These are phyloP conservation scores for Enteromius radiatus DNA, from an alignment of 2,797 vertebrate species.

Conservation along the genomic window DNA sequence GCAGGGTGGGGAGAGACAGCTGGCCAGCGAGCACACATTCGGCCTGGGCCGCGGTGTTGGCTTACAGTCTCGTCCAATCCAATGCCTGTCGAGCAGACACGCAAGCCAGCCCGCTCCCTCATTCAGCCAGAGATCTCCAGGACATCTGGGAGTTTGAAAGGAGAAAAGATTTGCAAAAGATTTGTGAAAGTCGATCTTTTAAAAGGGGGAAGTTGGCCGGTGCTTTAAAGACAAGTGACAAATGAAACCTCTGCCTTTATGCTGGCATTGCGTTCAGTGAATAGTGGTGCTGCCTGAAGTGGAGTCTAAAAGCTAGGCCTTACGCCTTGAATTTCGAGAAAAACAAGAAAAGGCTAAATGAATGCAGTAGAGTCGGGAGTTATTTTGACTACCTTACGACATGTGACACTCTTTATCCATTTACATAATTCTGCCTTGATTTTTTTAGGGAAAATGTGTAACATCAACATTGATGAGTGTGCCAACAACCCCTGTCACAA, in stretches of 20 bases:
- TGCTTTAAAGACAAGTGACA: conserved; percentile 71
- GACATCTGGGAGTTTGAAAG: conserved; percentile 67
- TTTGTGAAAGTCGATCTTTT: conserved; percentile 86
- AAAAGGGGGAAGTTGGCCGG: conserved; percentile 75
- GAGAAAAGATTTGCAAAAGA: conserved; percentile 82
- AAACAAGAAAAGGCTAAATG: conserved; percentile 1
- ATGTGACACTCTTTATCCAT: neutral
- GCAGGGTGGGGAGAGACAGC: conserved; percentile 72
- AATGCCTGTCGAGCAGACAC: conserved; percentile 72
- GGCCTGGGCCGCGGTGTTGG: conserved; percentile 73
- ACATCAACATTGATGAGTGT: conserved; percentile 92
- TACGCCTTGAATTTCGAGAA: conserved; percentile 27
- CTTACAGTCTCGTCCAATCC: conserved; percentile 76
- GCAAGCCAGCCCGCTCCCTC: conserved; percentile 66
- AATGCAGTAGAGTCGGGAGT: neutral
- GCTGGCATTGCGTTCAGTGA: conserved; percentile 68
- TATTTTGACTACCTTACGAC: conserved; percentile 1
- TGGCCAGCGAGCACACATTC: conserved; percentile 74
- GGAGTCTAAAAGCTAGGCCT: conserved; percentile 65
- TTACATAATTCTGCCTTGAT: neutral
- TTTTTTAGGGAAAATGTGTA: conserved; percentile 89
- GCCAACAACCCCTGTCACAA: conserved; percentile 90
- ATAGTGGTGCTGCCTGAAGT: conserved; percentile 71
- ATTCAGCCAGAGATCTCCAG: conserved; percentile 69
- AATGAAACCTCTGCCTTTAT: conserved; percentile 69